A percentile compares a stretch with the other conserved stretches of the same genome.
Evolutionary conservation across 2,888 invertebrate species (phyloP).

Genomic region (Lasioglossum marginatum): DNA sequence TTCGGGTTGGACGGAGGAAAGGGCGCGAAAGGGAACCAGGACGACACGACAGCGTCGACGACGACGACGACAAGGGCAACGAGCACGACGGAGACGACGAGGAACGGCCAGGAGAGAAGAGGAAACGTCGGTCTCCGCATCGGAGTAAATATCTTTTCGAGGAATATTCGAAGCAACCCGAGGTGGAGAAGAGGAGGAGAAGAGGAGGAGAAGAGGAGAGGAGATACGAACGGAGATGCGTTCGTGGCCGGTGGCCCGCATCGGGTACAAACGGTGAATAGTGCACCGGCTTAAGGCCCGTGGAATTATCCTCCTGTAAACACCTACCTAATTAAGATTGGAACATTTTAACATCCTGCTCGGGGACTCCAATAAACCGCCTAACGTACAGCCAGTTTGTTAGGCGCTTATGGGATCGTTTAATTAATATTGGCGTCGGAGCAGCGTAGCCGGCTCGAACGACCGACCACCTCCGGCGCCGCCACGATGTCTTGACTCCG

Average conservation of each 20-base stretch:
- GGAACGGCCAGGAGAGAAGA: background rate
- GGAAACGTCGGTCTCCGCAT: background rate
- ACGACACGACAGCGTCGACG: background rate
- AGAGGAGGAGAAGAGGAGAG: background rate
- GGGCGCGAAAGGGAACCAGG: slow-evolving; percentile 5
- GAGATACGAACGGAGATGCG: slow-evolving; percentile 4
- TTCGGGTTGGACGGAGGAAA: slow-evolving; percentile 48
- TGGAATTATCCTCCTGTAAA: slow-evolving; percentile 82
- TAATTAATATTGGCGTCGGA: slow-evolving; percentile 83
- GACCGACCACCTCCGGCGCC: slow-evolving; percentile 82
- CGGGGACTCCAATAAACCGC: slow-evolving; percentile 81
- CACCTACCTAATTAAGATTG: slow-evolving; percentile 85
- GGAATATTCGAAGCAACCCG: slow-evolving; percentile 16
- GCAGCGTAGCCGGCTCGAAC: slow-evolving; percentile 68
- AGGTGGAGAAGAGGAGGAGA: background rate
- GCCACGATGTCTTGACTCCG: slow-evolving; percentile 73
- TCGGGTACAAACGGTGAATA: slow-evolving; percentile 61
- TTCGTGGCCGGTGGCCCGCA: slow-evolving; percentile 67
- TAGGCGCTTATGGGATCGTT: slow-evolving; percentile 83
- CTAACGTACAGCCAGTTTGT: slow-evolving; percentile 82
- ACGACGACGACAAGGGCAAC: slow-evolving; percentile 1
- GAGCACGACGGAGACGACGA: slow-evolving; percentile 31
- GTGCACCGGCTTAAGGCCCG: slow-evolving; percentile 68
- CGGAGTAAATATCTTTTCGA: slow-evolving; percentile 28
- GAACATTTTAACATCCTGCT: slow-evolving; percentile 82